Base-by-base conservation (phyloP, 2,113 vertebrate genomes). In the Panthera tigris region DNA sequence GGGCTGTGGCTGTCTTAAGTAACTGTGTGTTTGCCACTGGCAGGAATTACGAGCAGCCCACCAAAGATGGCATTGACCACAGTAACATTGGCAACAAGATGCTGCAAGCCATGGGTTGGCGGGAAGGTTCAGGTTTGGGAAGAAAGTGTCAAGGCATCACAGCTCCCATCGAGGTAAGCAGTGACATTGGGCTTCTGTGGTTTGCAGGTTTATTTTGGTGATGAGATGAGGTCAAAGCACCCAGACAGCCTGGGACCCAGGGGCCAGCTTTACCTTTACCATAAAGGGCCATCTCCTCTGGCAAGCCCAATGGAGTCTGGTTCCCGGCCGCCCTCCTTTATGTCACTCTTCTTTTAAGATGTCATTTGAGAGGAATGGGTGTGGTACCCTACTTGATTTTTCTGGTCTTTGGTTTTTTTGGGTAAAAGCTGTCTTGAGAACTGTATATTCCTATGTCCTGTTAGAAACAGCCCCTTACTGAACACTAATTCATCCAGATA, bases 1-100 rank as follows among this genome's bases (percentile, higher is more conserved):
- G 0, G 94, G 92, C 95, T 73, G 65, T 95, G 85, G 90, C 95
- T 92, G 0, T 5, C 89, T 96, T 91, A 96, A 81, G 74, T 80
- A 98, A 98, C 89, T 83, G 69, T 98, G 48, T 98, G 97, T 94
- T 98, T 95, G 95, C 97, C 97, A 92, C 97, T 88, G 86, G 1
- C 98, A 99, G 99, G 66, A 99, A 99, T 98, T 99, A 99, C 0
- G 99, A 99, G 81, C 99, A 99, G 97, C 99, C 99, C 66, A 99
- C 99, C 69, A 99, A 99, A 98, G 99, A 99, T 19, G 99, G 99
- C 86, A 99, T 99, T 55, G 99, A 99, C 98, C 99, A 99, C 97
- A 99, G 99, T 98, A 99, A 99, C 84, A 99, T 99, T 41, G 99
- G 99, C 85, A 99, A 99, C 98, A 99, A 99, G 98, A 99, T 99